phyloP scores from a whole-genome alignment of 2,797 vertebrate species.

The Eleutherodactylus coqui region DNA sequence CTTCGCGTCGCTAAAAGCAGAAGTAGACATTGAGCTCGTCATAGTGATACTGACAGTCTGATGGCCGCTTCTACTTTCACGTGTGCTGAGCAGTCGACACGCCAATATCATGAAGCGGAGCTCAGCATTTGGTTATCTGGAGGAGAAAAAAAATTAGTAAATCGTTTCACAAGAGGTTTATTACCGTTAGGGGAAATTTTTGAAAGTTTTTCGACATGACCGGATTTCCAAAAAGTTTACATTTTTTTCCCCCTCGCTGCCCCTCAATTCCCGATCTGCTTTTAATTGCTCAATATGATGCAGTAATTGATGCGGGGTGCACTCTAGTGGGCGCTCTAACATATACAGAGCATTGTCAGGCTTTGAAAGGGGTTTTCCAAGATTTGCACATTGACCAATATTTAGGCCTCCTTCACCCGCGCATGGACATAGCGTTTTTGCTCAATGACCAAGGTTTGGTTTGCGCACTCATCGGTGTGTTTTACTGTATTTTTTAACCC shows the following conservation, averaged over 20 bases:
- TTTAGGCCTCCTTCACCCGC: too few species aligned
- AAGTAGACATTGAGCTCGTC: conserved; percentile 39
- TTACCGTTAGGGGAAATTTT: neutral
- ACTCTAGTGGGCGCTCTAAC: neutral
- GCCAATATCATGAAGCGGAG: neutral
- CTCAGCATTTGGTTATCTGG: neutral
- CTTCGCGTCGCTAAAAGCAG: conserved; percentile 45
- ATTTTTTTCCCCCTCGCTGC: too few species aligned
- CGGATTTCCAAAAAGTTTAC: too few species aligned
- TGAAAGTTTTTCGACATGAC: neutral
- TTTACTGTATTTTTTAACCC: too few species aligned
- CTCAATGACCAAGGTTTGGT: too few species aligned
- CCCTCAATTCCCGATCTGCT: too few species aligned
- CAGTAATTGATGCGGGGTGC: neutral
- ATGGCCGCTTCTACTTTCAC: conserved; percentile 29
- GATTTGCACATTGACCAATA: neutral
- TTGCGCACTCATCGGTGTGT: too few species aligned
- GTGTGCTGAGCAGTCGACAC: neutral
- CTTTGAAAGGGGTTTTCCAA: neutral
- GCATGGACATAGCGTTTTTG: too few species aligned
- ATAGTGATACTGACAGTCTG: conserved; percentile 24
- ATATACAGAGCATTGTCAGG: neutral
- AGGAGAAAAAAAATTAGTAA: neutral
- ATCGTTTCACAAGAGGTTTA: neutral
- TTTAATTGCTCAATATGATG: too few species aligned